phyloP scores from a whole-genome alignment of 2,888 invertebrate species.

The Drosophila barbarae region DNA sequence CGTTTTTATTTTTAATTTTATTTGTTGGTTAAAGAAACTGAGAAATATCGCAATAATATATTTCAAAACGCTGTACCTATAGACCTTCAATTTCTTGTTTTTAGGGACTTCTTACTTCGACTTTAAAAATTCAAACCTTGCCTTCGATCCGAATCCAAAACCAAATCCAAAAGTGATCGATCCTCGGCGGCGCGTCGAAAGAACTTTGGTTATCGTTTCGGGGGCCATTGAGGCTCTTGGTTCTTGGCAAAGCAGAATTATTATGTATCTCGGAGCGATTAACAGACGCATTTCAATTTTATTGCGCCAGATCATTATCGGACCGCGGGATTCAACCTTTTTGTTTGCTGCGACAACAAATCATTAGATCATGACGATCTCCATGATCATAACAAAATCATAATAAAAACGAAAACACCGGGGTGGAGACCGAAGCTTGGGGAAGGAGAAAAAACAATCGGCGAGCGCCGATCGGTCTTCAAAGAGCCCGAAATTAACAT shows the following conservation, averaged over 20 bases:
- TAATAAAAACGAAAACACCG: constrained; percentile 32
- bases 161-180: constrained; percentile 56
- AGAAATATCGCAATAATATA: background rate
- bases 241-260: constrained; percentile 63
- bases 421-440: background rate
- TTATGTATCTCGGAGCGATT: constrained; percentile 73
- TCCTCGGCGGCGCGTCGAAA: constrained; percentile 53
- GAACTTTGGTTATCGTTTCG: constrained; percentile 36
- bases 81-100: too few relatives aligned
- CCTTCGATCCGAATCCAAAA: constrained; percentile 38
- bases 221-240: constrained; percentile 21
- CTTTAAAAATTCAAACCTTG: background rate
- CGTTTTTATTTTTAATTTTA: background rate
- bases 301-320: constrained; percentile 71
- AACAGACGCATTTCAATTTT: constrained; percentile 73
- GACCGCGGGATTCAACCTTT: constrained; percentile 47
- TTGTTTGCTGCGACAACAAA: constrained; percentile 52
- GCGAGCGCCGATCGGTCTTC: constrained; percentile 45
- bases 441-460: constrained; percentile 20
- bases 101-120: constrained; percentile 2
- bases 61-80: background rate
- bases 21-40: background rate
- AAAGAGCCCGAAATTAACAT: constrained; percentile 68
- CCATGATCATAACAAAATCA: constrained; percentile 42
- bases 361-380: constrained; percentile 61